Base-by-base conservation (phyloP, 2,888 invertebrate genomes). In the Netelia inedita region DNA sequence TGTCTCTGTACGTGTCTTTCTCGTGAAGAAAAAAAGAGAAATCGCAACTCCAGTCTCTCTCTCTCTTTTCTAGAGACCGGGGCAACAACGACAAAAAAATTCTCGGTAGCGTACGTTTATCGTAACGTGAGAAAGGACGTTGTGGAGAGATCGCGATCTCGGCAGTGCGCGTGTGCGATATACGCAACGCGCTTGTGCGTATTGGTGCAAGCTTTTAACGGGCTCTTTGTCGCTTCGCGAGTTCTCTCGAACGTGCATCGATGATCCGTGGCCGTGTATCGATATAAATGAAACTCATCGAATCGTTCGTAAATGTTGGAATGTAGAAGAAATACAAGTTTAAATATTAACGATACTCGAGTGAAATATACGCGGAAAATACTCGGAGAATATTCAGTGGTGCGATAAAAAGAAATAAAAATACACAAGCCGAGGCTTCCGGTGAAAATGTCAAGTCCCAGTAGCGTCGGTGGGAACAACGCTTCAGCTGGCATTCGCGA, bases 401-500 rank as follows among this genome's bases (percentile, higher is more conserved):
- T 11, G 50, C 35, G 68, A 10, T n/a, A 23, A 72, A 53, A 28
- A n/a, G 57, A n/a, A 63, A 76, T 16, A 19, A 75, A 28, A 71
- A 19, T 59, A 11, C 19, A 23, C 10, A 53, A 14, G n/a, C 16
- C n/a, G 81, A 21, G 61, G 43, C 35, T 55, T 46, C 43, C 9
- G 14, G 76, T 63, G 59, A 55, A 41, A 66, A 91, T 92, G 92
- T 91, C 91, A 68, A 91, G 89, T 76, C 91, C 91, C 65, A 89
- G 83, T 28, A 88, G 84, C 79, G 74, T 83, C 16, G 79, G 86
- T 41, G 85, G 73, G 16, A 86, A 80, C 76, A 80, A 68, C 66
- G 79, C 59, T 43, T 74, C 88, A 16, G 73, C 86, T 6, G 87
- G 82, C 50, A 73, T 73, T 81, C 91, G 91, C n/a, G 92, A 92